These are phyloP conservation scores for Procavia capensis DNA, from an alignment of 2,113 vertebrate species.

Conservation along the genomic window DNA sequence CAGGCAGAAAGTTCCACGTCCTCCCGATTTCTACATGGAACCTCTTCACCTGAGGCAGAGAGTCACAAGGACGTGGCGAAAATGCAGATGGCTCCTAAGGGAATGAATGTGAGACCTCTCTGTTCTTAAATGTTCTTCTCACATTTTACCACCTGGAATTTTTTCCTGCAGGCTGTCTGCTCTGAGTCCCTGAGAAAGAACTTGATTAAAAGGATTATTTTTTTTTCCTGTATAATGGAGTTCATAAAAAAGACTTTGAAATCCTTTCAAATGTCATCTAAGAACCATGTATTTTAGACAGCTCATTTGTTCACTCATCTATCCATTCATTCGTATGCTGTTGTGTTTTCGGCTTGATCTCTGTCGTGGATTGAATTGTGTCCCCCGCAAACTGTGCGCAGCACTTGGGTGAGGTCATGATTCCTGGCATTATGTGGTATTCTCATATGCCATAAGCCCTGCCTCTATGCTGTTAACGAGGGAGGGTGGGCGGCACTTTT, in stretches of 20 bases:
- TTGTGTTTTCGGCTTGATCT: neutral
- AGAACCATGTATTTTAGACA: slow-evolving; percentile 1
- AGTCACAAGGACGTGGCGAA: neutral
- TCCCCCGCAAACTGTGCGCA: too few species aligned
- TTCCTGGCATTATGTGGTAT: too few species aligned
- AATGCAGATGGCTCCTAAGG: neutral
- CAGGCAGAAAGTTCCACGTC: neutral
- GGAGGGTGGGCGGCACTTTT: too few species aligned
- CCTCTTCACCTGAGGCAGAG: neutral
- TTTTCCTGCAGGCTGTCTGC: neutral
- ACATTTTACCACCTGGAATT: neutral
- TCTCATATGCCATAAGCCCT: too few species aligned
- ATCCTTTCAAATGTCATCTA: neutral
- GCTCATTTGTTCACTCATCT: neutral
- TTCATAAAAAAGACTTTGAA: neutral
- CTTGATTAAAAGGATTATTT: neutral
- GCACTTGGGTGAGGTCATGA: too few species aligned
- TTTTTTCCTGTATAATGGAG: neutral
- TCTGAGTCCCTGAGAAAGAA: neutral
- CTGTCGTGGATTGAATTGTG: too few species aligned
- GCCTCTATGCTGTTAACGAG: too few species aligned
- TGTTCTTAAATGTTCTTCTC: neutral
- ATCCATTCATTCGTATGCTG: neutral
- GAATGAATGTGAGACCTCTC: neutral
- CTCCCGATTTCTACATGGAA: slow-evolving; percentile 30